Evolutionary conservation across 2,888 invertebrate genomes (phyloP).

Genomic region (Nymphalis urticae): DNA sequence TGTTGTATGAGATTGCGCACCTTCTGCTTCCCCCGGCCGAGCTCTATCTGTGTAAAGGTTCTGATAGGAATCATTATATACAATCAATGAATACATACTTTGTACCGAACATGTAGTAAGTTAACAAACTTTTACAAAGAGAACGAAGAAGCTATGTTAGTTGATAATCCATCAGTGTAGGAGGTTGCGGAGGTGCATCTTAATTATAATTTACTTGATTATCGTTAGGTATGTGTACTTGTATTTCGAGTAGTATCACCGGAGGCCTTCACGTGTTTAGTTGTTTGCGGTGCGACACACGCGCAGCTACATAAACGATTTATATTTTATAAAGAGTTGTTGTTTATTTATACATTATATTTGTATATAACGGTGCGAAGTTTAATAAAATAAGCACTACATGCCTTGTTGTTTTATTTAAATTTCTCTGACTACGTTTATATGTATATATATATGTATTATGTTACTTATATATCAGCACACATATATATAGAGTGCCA

Average conservation of each 20-base stretch:
- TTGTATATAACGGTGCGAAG: slow-evolving; percentile 79
- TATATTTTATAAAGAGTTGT: slow-evolving; percentile 79
- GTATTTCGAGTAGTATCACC: slow-evolving; percentile 22
- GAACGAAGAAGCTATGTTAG: too few species aligned
- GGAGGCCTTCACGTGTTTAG: slow-evolving; percentile 67
- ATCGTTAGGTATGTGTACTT: slow-evolving; percentile 1
- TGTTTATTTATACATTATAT: slow-evolving; percentile 80
- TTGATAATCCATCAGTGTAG: too few species aligned
- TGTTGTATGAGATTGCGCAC: slow-evolving; percentile 9
- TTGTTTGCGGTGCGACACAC: slow-evolving; percentile 43
- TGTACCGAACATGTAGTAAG: too few species aligned
- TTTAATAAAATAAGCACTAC: slow-evolving; percentile 77
- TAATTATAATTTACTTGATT: slow-evolving; percentile 3
- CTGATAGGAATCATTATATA: neutral
- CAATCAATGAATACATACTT: neutral
- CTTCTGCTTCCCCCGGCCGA: neutral
- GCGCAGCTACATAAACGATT: slow-evolving; percentile 54
- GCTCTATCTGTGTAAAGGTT: neutral
- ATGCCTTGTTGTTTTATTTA: slow-evolving; percentile 55
- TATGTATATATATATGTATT: too few species aligned
- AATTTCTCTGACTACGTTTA: neutral
- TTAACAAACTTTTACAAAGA: too few species aligned
- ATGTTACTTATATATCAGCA: too few species aligned
- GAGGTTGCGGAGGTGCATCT: neutral
- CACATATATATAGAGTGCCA: too few species aligned